Evolutionary conservation across 2,113 vertebrate species (phyloP).

Genomic region (Eclectus roratus): DNA sequence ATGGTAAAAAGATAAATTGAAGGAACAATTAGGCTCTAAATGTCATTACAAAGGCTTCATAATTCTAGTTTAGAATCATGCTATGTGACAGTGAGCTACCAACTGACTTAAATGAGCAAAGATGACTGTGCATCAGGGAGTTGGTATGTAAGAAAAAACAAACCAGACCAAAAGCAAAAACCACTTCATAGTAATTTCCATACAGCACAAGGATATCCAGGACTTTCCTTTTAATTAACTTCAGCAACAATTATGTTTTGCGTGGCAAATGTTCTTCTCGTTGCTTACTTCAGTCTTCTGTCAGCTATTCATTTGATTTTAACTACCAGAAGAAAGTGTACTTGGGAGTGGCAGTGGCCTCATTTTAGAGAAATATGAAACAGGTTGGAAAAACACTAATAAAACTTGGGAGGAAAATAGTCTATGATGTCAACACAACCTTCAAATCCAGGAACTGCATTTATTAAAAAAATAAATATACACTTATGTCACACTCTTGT

Average conservation of each 20-base stretch:
- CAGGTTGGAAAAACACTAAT: slow-evolving; percentile 72
- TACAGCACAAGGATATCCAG: not conserved
- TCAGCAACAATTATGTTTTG: slow-evolving; percentile 10
- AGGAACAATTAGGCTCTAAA: not conserved
- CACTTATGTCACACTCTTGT: slow-evolving; percentile 57
- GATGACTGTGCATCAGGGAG: not conserved
- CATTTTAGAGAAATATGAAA: slow-evolving; percentile 67
- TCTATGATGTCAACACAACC: slow-evolving; percentile 67
- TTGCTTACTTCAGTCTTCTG: not conserved
- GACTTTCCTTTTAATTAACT: not conserved
- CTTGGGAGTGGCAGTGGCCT: slow-evolving; percentile 30
- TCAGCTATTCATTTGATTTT: slow-evolving; percentile 14
- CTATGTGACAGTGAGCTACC: not conserved
- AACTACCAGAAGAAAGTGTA: slow-evolving; percentile 37
- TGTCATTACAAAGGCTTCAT: not conserved
- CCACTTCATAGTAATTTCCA: not conserved
- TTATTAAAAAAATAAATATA: slow-evolving; percentile 74
- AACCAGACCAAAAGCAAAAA: not conserved
- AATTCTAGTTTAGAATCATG: not conserved
- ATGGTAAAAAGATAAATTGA: not conserved
- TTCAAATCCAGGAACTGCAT: slow-evolving; percentile 10
- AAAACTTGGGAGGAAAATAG: slow-evolving; percentile 51
- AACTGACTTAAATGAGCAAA: not conserved
- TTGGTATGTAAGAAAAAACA: not conserved
- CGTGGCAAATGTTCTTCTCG: not conserved